A percentile compares a stretch with the other conserved stretches of the same genome.
phyloP scores from a whole-genome alignment of 2,797 vertebrate species.

The Threskiornis aethiopicus region DNA sequence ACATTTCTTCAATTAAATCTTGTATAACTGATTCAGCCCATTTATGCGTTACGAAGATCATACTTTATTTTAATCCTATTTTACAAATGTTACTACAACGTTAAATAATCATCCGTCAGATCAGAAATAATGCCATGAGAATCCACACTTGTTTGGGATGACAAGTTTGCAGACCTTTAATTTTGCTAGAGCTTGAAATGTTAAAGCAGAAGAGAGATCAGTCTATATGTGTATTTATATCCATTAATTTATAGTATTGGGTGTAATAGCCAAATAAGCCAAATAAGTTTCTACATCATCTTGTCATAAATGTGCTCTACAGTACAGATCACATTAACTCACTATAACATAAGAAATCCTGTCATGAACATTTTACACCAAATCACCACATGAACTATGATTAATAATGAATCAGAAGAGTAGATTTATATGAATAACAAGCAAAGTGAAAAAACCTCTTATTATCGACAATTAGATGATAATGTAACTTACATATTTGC shows the following conservation, averaged over 20 bases:
- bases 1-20: conserved; percentile 37
- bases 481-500: conserved; percentile 34
- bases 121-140: background rate
- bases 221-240: background rate
- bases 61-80: background rate
- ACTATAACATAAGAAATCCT: conserved; percentile 50
- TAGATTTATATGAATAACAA: conserved; percentile 47
- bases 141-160: background rate
- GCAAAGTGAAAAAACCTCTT: background rate
- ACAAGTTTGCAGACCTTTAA: background rate
- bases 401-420: conserved; percentile 71
- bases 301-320: background rate
- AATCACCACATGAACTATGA: conserved; percentile 58
- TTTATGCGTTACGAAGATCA: background rate
- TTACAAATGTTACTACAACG: background rate
- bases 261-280: background rate
- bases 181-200: background rate
- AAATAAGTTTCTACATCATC: background rate
- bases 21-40: background rate
- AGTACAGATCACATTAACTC: conserved; percentile 26
- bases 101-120: conserved; percentile 1
- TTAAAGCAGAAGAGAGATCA: background rate
- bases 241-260: background rate
- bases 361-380: conserved; percentile 48
- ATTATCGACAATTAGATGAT: conserved; percentile 40